Conservation (phyloP, 2,113 vertebrate species). For the Cyphomyrus discorhynchus region DNA sequence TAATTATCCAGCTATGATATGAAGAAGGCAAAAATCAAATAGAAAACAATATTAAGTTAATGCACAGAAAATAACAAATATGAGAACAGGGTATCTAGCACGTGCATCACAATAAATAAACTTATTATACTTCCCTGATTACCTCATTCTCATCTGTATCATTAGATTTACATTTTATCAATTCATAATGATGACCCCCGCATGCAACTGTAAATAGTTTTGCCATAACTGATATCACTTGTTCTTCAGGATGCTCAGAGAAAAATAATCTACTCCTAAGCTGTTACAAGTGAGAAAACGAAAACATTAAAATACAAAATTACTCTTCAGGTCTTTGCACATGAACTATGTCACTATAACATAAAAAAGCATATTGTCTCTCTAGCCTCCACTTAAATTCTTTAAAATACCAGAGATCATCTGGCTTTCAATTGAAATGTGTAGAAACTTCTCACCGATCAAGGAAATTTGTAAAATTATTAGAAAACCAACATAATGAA, state of each 20-base stretch:
- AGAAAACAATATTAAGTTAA: neutral
- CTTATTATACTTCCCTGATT: neutral
- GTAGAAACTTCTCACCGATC: neutral
- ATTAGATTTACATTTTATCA: neutral
- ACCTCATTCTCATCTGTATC: neutral
- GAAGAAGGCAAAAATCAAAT: conserved; percentile 30
- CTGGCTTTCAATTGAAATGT: neutral
- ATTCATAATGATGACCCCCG: neutral
- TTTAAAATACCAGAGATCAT: neutral
- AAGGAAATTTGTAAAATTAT: neutral
- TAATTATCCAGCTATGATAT: conserved; percentile 41
- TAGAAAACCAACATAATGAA: neutral
- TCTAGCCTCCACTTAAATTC: neutral
- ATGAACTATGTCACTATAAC: neutral
- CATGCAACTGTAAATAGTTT: neutral
- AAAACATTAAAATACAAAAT: neutral
- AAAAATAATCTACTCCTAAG: neutral
- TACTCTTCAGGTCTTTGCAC: neutral
- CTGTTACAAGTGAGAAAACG: too few relatives aligned
- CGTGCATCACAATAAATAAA: neutral
- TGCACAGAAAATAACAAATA: neutral
- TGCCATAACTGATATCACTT: neutral
- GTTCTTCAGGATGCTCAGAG: neutral
- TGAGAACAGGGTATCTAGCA: neutral
- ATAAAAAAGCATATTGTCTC: neutral